Percentiles rank a stretch among this genome's conserved stretches.
Evolutionary conservation across 2,888 invertebrate species (phyloP).

Genomic region (Marronus borbonicus): DNA sequence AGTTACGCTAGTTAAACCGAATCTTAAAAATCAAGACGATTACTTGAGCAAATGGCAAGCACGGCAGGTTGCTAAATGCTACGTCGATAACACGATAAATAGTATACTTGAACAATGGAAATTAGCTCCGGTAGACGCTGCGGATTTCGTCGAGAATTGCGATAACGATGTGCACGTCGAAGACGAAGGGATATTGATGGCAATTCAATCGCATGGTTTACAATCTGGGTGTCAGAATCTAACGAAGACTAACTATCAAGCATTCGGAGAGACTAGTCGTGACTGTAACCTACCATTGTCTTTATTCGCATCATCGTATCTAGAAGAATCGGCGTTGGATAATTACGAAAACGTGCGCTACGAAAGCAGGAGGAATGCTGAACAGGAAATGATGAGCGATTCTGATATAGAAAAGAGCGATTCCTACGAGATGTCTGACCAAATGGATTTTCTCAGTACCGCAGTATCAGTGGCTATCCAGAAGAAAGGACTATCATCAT

Average conservation of each 20-base stretch:
- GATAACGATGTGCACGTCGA: constrained; percentile 76
- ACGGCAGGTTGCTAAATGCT: constrained; percentile 76
- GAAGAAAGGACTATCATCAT: constrained; percentile 79
- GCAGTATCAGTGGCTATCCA: constrained; percentile 84
- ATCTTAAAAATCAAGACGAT: constrained; percentile 64
- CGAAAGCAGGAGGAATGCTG: constrained; percentile 53
- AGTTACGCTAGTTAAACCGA: constrained; percentile 63
- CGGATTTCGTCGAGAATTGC: constrained; percentile 73
- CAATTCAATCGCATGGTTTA: constrained; percentile 81
- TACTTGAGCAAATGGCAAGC: constrained; percentile 77
- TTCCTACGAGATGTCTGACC: constrained; percentile 58
- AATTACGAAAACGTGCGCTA: constrained; percentile 62
- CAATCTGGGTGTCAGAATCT: constrained; percentile 64
- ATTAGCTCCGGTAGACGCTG: constrained; percentile 72
- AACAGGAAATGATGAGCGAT: constrained; percentile 38
- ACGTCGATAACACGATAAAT: constrained; percentile 81
- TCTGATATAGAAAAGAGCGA: constrained; percentile 35
- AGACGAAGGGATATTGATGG: constrained; percentile 83
- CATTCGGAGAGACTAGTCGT: constrained; percentile 12
- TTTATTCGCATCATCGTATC: not conserved
- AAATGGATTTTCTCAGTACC: constrained; percentile 77
- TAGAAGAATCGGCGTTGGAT: constrained; percentile 59
- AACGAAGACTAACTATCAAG: constrained; percentile 11
- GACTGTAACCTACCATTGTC: not conserved
- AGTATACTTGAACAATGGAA: constrained; percentile 77